Percentiles rank a stretch among this genome's conserved stretches.
phyloP scores from a whole-genome alignment of 2,888 invertebrate genomes.

The Auanema freiburgensis region DNA sequence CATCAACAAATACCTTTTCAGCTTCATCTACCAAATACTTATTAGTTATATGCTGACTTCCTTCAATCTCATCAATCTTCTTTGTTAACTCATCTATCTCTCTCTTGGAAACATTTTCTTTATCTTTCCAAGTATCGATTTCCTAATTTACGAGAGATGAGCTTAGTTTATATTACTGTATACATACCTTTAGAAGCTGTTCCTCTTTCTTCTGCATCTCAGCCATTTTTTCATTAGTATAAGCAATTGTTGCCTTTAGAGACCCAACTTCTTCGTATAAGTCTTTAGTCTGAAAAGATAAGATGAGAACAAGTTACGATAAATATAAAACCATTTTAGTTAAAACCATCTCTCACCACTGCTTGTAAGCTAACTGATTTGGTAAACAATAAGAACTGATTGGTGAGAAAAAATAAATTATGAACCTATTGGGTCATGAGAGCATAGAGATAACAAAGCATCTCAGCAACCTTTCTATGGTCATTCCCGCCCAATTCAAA shows the following conservation, averaged over 20 bases:
- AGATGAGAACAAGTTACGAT: background rate
- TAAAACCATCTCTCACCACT: constrained; percentile 1
- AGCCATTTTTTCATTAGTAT: constrained; percentile 11
- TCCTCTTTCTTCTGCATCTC: constrained; percentile 10
- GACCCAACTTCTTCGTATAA: constrained; percentile 17
- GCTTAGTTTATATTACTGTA: background rate
- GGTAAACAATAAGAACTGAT: background rate
- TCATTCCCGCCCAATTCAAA: constrained; percentile 3
- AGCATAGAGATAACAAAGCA: background rate
- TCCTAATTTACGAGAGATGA: background rate
- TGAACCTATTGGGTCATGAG: background rate
- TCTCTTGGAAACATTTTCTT: background rate
- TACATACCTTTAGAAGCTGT: constrained; percentile 3
- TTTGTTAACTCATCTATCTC: constrained; percentile 71
- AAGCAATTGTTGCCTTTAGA: constrained; percentile 17
- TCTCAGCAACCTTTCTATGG: background rate
- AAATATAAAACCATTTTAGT: background rate
- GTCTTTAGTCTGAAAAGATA: background rate
- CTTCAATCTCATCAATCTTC: constrained; percentile 63
- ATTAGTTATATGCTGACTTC: constrained; percentile 26
- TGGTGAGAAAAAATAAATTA: background rate
- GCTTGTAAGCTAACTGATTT: background rate
- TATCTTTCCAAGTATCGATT: constrained; percentile 7
- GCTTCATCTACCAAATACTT: constrained; percentile 31
- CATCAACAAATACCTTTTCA: constrained; percentile 24